Base-by-base conservation (phyloP, 2,888 invertebrate species). In the Copidosoma aretas region DNA sequence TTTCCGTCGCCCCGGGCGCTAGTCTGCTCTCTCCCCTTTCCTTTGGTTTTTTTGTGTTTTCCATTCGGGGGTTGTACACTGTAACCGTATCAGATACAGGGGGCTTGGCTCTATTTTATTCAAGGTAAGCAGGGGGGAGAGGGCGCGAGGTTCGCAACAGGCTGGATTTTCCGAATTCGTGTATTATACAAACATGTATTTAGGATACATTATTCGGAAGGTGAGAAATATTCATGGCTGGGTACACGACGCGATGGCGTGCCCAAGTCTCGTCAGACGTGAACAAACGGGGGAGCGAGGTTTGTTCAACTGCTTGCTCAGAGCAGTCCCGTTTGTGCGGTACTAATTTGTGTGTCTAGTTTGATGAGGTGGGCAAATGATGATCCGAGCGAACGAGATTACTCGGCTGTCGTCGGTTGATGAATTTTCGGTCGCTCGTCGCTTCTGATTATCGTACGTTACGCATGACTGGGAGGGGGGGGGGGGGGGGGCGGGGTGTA, bases 121-220 rank as follows among this genome's bases (percentile, higher is more conserved):
- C n/a, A n/a, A n/a, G n/a, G n/a, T n/a, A n/a, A n/a, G n/a, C n/a
- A n/a, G n/a, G n/a, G n/a, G n/a, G n/a, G n/a, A 12, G 14, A 46
- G 43, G 43, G 17, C 3, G 17, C 15, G 12, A 12, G 12, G 43
- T 46, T 43, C 25, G 21, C 46, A 59, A 53, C 56, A 39, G n/a
- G 10, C 8, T 39, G 64, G 60, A 60, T 68, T 25, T 64, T 25
- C 56, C 19, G 43, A 60, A 56, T 56, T 59, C 63, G 68, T 68
- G 60, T 52, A 39, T 46, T 46, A 41, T 41, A 41, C 8, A n/a
- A n/a, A n/a, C n/a, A n/a, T n/a, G n/a, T 32, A 32, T 32, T 32
- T 32, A 32, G 4, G 32, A n/a, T 32, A 8, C 32, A 32, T n/a
- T n/a, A n/a, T 32, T 32, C 32, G 8, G 8, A 32, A 32, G 32